Base-by-base conservation (phyloP, 2,888 invertebrate genomes). In the Tigriopus californicus region DNA sequence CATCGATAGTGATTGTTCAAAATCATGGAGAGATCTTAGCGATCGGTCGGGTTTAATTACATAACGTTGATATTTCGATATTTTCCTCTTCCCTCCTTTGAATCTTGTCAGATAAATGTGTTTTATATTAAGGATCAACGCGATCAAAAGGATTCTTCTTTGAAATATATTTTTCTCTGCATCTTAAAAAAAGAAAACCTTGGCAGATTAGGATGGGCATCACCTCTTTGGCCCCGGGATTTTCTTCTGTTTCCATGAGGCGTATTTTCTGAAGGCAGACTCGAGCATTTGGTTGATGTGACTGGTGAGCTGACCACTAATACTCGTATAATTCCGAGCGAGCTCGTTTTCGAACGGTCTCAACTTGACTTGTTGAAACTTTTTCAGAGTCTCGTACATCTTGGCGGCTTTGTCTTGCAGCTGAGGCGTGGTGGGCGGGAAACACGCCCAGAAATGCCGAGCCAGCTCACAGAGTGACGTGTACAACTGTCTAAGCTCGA, bases 401-500 rank as follows among this genome's bases (percentile, higher is more conserved):
- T 82, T 80, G n/a, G 82, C 75, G 1, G 85, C 81, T 71, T 87
- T 80, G 22, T 83, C 81, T 69, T 89, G 85, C 42, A 83, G 73
- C 58, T 79, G 79, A 20, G 81, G 76, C 1, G 81, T 80, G 0
- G 82, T 81, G 0, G 83, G 82, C 1, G 81, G 81, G 75, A 97
- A 94, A 70, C 92, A 86, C 49, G 82, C 78, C 95, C 97, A 98
- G 73, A 97, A 87, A 72, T 95, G 94, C 61, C 87, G 79, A 13
- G 95, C 74, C 61, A 98, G 73, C 74, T 97, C 97, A 62, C 86
- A 82, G 4, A 86, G 76, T 1, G 89, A 86, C 57, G 84, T 76
- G 73, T 95, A 94, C 57, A 92, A 74, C 63, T 85, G 81, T 60
- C 83, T 79, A 12, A 95, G 74, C 67, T 95, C 94, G 49, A 79